Evolutionary conservation across 2,797 vertebrate genomes (phyloP), one percentile per base, ranked within the genome.

Genomic region (Morelia viridis): DNA sequence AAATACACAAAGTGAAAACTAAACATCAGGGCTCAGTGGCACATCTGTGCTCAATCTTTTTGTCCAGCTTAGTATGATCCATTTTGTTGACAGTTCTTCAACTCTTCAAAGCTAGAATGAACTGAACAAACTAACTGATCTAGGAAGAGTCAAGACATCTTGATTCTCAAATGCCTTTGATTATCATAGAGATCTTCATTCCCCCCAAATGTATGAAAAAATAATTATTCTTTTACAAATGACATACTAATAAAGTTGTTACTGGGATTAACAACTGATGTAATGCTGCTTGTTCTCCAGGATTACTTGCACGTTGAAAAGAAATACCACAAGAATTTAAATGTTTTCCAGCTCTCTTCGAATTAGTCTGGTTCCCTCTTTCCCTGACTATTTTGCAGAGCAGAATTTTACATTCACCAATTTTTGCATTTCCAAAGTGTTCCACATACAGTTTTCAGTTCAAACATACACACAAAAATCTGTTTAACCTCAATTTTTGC

Each of bases 221-320:
- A 6, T 17, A 31, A 57, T 50, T 53, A 53, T 28, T 15, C 41
- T 50, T 53, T 6, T 58, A 50, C 94, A 94, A 94, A 89, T 94
- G 93, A 96, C 96, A 92, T 88, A 68, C 4, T 93, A 62, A 85
- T 90, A 91, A 92, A 91, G 90, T 94, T 84, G 94, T 95, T 93
- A 94, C 83, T 41, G 90, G 93, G 91, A 94, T 94, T 87, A 94
- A 95, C 88, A 94, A 64, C 60, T 92, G 90, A 62, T 84, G 95
- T 65, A 91, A 91, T 95, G 89, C 90, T 90, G 94, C 93, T 19
- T 19, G 87, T 90, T 84, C 61, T 85, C n/a, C 88, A 28, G 46
- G 86, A 88, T 86, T 91, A 87, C 35, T 56, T 86, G 15, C 26
- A 93, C 41, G 83, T 86, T 88, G 94, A 93, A 1, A 19, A 31